phyloP scores from a whole-genome alignment of 2,797 vertebrate species.

The Sarcoramphus papa region DNA sequence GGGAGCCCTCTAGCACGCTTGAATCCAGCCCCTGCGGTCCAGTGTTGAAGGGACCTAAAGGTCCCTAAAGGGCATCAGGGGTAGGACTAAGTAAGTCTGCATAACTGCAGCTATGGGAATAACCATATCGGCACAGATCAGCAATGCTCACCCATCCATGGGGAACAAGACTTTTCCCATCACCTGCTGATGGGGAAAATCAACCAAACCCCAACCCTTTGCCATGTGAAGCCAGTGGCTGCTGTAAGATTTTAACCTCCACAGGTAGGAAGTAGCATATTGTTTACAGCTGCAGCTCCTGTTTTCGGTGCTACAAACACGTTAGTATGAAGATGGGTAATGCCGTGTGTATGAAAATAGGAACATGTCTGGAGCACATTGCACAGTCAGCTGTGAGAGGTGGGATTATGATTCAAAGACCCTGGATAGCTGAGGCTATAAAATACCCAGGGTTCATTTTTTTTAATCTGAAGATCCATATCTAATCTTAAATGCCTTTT shows the following conservation, averaged over 20 bases:
- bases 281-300: not conserved
- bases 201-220: not conserved
- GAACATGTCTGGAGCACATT: not conserved
- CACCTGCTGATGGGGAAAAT: not conserved
- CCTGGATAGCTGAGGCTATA: not conserved
- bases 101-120: not conserved
- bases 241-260: not conserved
- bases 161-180: not conserved
- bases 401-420: not conserved
- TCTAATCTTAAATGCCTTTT: not conserved
- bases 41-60: not conserved
- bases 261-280: not conserved
- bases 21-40: not conserved
- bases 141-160: not conserved
- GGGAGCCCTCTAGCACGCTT: fast-evolving
- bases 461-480: not conserved
- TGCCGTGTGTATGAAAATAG: fast-evolving
- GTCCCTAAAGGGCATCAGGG: not conserved
- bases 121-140: not conserved
- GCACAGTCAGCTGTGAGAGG: not conserved
- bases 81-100: not conserved
- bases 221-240: not conserved
- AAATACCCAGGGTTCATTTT: not conserved
- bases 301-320: not conserved
- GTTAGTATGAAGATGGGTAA: not conserved